These are phyloP conservation scores for Campoplex nolae DNA, from an alignment of 2,888 invertebrate species.

Conservation along the genomic window DNA sequence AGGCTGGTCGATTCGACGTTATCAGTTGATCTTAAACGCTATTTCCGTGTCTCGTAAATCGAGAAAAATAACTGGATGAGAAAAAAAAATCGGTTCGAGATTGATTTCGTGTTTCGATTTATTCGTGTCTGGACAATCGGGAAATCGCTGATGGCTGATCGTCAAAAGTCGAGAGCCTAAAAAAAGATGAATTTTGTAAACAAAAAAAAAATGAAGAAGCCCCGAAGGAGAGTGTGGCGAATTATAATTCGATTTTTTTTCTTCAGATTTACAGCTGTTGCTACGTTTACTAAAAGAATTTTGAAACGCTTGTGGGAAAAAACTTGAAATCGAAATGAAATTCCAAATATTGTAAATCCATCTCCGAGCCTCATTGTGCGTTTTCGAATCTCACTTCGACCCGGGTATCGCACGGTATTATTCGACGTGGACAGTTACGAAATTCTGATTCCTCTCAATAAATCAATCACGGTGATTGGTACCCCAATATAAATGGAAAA, in stretches of 20 bases:
- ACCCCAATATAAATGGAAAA: background rate
- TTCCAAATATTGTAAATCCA: background rate
- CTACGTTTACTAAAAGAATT: too few relatives aligned
- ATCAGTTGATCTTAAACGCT: conserved; percentile 12
- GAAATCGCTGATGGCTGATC: background rate
- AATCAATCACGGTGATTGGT: background rate
- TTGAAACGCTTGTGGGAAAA: background rate
- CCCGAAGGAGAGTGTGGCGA: background rate
- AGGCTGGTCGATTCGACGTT: background rate
- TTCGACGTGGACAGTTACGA: too few relatives aligned
- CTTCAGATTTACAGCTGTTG: too few relatives aligned
- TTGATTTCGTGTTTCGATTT: background rate
- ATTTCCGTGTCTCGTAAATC: conserved; percentile 11
- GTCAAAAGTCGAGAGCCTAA: background rate
- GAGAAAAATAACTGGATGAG: background rate
- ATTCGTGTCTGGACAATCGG: background rate
- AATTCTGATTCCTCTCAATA: background rate
- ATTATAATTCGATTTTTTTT: background rate
- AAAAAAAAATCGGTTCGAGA: background rate
- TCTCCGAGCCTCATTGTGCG: background rate
- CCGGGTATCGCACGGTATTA: too few relatives aligned
- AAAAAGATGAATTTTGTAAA: background rate
- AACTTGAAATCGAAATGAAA: background rate
- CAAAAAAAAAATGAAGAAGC: background rate
- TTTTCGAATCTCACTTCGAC: background rate